Evolutionary conservation across 35 echinoderm and acorn worm species (phyloP).

Genomic region (Heliocidaris tuberculata): DNA sequence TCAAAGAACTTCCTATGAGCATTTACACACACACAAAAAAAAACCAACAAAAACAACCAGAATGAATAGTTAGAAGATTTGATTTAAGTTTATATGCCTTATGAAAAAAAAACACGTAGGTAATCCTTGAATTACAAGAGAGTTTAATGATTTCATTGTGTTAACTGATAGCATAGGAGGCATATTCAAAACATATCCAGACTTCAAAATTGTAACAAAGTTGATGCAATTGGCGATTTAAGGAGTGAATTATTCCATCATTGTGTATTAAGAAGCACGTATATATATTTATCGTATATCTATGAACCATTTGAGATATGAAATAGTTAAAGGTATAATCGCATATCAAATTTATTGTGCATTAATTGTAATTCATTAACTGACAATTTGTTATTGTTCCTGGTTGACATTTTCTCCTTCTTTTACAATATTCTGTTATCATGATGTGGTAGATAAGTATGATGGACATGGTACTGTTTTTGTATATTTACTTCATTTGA

Average conservation of each 20-base stretch:
- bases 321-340: neutral
- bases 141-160: neutral
- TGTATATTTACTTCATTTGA: conserved; percentile 6
- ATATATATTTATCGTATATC: neutral
- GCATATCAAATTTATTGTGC: neutral
- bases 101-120: neutral
- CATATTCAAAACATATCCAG: neutral
- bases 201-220: neutral
- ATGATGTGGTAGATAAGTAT: neutral
- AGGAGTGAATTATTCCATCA: neutral
- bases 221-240: neutral
- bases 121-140: neutral
- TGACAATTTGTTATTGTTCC: neutral
- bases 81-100: neutral
- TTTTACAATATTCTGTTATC: neutral
- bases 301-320: neutral
- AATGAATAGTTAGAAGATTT: neutral
- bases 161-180: neutral
- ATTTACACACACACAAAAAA: neutral
- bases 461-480: neutral
- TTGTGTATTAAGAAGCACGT: neutral
- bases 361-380: neutral
- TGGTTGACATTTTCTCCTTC: neutral
- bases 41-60: neutral
- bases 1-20: no score